These are phyloP conservation scores for Haliclona indistincta DNA, from an alignment of 37 sponge, comb jelly and placozoan genomes.

Conservation along the genomic window DNA sequence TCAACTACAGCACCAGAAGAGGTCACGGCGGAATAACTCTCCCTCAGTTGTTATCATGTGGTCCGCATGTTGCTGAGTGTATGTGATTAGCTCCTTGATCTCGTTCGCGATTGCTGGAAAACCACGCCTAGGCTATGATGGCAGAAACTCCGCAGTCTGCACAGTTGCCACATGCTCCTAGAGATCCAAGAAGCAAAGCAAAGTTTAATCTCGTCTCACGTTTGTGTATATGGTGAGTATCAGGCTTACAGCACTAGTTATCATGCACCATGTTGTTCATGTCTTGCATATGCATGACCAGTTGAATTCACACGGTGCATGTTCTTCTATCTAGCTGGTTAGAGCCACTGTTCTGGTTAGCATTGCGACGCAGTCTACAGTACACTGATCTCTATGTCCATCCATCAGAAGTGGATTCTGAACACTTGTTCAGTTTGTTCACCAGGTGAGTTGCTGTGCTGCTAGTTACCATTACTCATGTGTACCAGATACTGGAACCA, in stretches of 20 bases:
- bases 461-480: neutral
- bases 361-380: constrained; percentile 19
- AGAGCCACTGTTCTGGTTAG: constrained; percentile 69
- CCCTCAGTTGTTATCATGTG: no score
- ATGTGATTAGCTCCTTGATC: no score
- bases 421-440: constrained; percentile 48
- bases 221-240: constrained; percentile 51
- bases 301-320: no score
- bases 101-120: no score
- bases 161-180: neutral
- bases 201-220: constrained; percentile 38
- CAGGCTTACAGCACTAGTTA: neutral
- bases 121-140: no score
- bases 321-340: constrained; percentile 57
- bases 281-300: no score
- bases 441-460: constrained; percentile 31
- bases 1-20: neutral
- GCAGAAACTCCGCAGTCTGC: no score
- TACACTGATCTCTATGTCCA: constrained; percentile 63
- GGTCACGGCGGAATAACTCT: no score
- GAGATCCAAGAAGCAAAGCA: constrained; percentile 46
- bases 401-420: constrained; percentile 49
- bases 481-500: constrained; percentile 43
- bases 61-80: no score
- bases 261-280: no score